Evolutionary conservation across 2,797 vertebrate species (phyloP), one percentile per base, ranked within the genome.

Genomic region (Pachyuromys duprasi): DNA sequence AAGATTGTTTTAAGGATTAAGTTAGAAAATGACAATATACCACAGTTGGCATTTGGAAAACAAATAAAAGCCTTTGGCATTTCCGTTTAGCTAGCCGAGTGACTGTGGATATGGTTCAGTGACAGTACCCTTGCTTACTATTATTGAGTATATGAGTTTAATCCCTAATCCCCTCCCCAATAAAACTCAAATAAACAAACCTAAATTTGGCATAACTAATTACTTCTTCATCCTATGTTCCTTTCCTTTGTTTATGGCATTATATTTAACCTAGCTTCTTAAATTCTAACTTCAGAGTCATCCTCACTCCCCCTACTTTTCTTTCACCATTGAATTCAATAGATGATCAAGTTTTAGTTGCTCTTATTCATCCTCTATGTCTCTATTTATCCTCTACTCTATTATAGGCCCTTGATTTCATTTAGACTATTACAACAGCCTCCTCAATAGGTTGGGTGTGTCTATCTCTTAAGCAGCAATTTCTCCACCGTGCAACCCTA

Each of bases 261-360:
- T 42, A 45, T 42, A 33, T 39, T 33, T 63, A 74, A 89, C 7
- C 42, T 26, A 83, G 42, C 90, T 70, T 87, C 70, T 87, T 91
- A 69, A 97, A 79, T 39, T 83, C 31, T 55, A 69, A 95, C 24
- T 93, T 94, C 55, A 86, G 49, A 45, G 53, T 57, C 76, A 92
- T 69, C 45, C 3, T 93, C 36, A 87, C n/a, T 74, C 49, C 11
- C 49, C 8, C 26, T 69, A 12, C 65, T 96, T 93, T 93, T 57
- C 65, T 92, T 75, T 80, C 83, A 28, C 14, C 4, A 12, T 72
- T 14, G 76, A 11, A 17, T 93, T 93, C 70, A 89, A 63, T 14
- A 39, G 31, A 79, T 28, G 60, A 90, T 79, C 14, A 83, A 63
- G 11, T 55, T 79, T 9, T 69, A 80, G 45, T 22, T 90, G 65